These are phyloP conservation scores for Lytechinus variegatus DNA, from an alignment of 35 echinoderm and acorn worm species.

Conservation along the genomic window DNA sequence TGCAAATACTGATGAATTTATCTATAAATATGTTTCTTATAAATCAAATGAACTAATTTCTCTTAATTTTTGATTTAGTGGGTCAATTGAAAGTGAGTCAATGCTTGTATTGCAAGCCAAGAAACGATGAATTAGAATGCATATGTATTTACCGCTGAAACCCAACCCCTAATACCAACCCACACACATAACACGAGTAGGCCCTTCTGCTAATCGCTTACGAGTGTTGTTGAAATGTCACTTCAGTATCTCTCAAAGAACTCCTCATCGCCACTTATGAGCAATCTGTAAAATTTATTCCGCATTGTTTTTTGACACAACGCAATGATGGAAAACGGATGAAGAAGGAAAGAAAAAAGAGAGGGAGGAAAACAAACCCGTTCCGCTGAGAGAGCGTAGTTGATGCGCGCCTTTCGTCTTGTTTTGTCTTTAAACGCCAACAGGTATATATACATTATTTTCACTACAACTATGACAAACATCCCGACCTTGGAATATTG, in stretches of 20 bases:
- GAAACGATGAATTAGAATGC: background rate
- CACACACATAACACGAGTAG: background rate
- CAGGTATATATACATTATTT: background rate
- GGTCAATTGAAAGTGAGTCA: background rate
- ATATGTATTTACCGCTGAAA: background rate
- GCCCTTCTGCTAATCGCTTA: background rate
- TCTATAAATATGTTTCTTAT: no score
- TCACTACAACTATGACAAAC: background rate
- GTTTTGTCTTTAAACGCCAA: background rate
- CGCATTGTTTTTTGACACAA: constrained; percentile 18
- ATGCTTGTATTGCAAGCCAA: background rate
- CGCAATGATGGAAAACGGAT: background rate
- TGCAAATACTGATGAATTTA: no score
- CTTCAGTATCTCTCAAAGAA: constrained; percentile 13
- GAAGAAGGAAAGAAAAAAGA: background rate
- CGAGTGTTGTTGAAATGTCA: constrained; percentile 29
- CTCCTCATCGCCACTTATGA: background rate
- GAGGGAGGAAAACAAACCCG: background rate
- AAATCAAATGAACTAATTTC: no score
- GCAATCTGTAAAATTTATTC: constrained; percentile 28
- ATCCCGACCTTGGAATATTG: background rate
- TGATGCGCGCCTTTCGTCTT: background rate
- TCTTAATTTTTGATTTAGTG: background rate
- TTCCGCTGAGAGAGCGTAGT: background rate
- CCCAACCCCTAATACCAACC: background rate